Base-by-base conservation (phyloP, 2,797 vertebrate genomes). In the Steatocranus sp. region DNA sequence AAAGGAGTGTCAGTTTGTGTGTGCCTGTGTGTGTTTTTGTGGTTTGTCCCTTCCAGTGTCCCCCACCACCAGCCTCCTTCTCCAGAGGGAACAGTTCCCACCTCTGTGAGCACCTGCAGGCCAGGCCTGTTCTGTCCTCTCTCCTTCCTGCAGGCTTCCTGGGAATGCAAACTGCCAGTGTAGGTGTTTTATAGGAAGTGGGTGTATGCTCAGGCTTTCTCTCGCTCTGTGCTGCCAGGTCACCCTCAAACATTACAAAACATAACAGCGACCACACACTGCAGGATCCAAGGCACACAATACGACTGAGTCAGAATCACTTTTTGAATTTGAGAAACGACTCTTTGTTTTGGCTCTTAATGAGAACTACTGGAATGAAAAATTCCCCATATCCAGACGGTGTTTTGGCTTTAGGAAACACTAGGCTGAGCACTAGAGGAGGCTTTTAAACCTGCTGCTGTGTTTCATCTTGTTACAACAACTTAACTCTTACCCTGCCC, bases 31-130 rank as follows among this genome's bases (percentile, higher is more conserved):
- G 17, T 78, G 15, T 84, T 75, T 93, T 89, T 83, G 80, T 87
- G 81, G 20, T 83, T 49, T 75, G 46, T 68, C 58, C 54, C 38
- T 68, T 76, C 50, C 12, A 50, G 77, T 54, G 66, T 68, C 10
- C 25, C 75, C 56, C 70, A 5, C 11, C 83, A 63, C 50, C 54
- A 32, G 4, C 74, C 74, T 83, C 61, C 56, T 10, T 76, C 76
- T 86, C 89, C 46, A 34, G 41, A 68, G 86, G 83, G 91, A 91
- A 93, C 93, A 94, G 87, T 92, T 86, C 51, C 58, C 18, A 68
- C 83, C 92, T 93, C 86, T 95, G 92, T 91, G 88, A 91, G 89
- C 93, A 93, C 93, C 94, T 95, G 91, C 82, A 56, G 53, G 38
- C 85, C 81, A 63, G 85, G 75, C 81, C n/a, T 1, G 66, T 43